phyloP scores from a whole-genome alignment of 2,888 invertebrate species.

The Philereme transversata region DNA sequence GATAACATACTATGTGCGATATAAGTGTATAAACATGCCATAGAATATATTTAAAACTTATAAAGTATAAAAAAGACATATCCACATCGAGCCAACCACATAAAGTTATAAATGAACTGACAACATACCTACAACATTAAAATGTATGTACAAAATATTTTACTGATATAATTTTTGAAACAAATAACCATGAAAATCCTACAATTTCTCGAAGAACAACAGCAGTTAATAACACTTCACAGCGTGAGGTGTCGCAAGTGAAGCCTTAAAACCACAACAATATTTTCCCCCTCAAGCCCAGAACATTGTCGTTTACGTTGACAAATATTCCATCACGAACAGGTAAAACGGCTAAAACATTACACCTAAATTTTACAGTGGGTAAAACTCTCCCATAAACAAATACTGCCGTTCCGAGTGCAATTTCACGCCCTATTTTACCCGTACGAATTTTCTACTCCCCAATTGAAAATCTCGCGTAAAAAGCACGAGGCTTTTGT shows the following conservation, averaged over 20 bases:
- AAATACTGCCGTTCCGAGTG: constrained; percentile 72
- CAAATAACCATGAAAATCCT: constrained; percentile 18
- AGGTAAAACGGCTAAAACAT: constrained; percentile 51
- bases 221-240: constrained; percentile 24
- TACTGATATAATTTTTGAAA: constrained; percentile 6
- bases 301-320: constrained; percentile 50
- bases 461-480: constrained; percentile 71
- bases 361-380: constrained; percentile 67
- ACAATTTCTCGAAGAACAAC: constrained; percentile 19
- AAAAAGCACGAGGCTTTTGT: constrained; percentile 62
- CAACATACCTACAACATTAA: neutral
- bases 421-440: constrained; percentile 82
- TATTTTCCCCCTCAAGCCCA: constrained; percentile 40
- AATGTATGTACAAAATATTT: neutral
- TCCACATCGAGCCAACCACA: neutral
- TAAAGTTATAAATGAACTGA: neutral
- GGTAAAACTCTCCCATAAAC: constrained; percentile 68
- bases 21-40: no score
- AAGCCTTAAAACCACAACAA: constrained; percentile 34
- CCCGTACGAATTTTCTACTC: constrained; percentile 64
- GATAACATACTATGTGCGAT: no score
- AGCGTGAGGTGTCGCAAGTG: constrained; percentile 36
- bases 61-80: no score
- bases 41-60: no score
- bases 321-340: constrained; percentile 59